phyloP scores from a whole-genome alignment of 1,140 invertebrate species.

The Hesperophylax magnus region DNA sequence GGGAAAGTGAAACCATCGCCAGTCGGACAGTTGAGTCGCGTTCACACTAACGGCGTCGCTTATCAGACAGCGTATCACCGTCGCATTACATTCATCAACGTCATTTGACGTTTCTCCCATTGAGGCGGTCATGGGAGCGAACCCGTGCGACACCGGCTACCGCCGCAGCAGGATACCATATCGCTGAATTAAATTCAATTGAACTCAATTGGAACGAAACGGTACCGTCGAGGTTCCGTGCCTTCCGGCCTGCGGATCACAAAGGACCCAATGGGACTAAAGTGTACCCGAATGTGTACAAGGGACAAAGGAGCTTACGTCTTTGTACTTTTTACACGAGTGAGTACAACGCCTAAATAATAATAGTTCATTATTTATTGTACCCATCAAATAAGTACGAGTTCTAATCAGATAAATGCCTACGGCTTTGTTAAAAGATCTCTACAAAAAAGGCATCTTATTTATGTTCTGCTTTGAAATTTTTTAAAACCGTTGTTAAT shows the following conservation, averaged over 20 bases:
- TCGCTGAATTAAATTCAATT: constrained; percentile 36
- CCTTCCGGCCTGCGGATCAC: constrained; percentile 26
- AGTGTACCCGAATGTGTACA: constrained; percentile 18
- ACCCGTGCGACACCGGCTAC: not conserved
- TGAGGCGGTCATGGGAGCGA: constrained; percentile 8
- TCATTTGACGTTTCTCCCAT: constrained; percentile 2
- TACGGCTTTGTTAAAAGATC: no score
- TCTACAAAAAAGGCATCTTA: no score
- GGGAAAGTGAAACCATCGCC: no score
- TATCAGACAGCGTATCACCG: not conserved
- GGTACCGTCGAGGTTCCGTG: constrained; percentile 9
- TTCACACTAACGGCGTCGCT: not conserved
- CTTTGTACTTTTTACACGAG: no score
- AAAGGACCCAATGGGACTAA: constrained; percentile 22
- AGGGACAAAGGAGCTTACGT: not conserved
- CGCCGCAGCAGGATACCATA: constrained; percentile 20
- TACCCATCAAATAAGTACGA: no score
- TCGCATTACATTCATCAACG: not conserved
- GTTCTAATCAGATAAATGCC: no score
- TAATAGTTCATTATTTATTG: no score
- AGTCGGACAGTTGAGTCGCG: no score
- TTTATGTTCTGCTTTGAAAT: no score
- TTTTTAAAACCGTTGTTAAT: no score
- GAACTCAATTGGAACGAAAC: constrained; percentile 35
- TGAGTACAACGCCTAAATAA: no score